Base-by-base conservation (phyloP, 2,113 vertebrate genomes). In the Centropristis striata region DNA sequence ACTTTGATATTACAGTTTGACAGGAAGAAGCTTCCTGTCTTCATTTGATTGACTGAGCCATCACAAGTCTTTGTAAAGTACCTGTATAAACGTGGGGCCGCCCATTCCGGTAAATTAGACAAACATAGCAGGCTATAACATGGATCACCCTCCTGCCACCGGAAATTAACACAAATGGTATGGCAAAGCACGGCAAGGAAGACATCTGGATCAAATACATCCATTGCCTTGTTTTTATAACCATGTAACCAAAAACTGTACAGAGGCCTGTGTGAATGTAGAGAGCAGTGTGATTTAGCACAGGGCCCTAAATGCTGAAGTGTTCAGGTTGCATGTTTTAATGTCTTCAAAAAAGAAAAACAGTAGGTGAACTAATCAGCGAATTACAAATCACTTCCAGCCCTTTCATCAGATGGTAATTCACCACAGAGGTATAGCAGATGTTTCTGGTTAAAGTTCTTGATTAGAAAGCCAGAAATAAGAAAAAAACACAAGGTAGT, bases 131-230 rank as follows among this genome's bases (percentile, higher is more conserved):
- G 64, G 21, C n/a, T 51, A 4, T 42, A 42, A 58, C 11, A 9
- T 23, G 59, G 58, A 58, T 72, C 25, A 14, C 54, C 21, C 15
- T 41, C 21, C 23, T 1, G 13, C 46, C 18, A 63, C 68, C 78
- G 69, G 65, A 86, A 58, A 71, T 75, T 8, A 47, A 65, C 32
- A 41, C 20, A 13, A 32, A 69, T n/a, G 51, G 14, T 55, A 49
- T 27, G 32, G 70, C 46, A 64, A 55, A 79, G 0, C 8, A 25
- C 39, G 25, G 41, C 16, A 27, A 32, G 44, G 39, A 68, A 18
- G 78, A 71, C 71, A 82, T 73, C 57, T 72, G 65, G 75, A 63
- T 72, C 53, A 49, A 53, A 71, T 55, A 50, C 42, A 47, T 73
- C 49, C 27, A 32, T 27, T 37, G 42, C 47, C n/a, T 39, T 1